Base-by-base conservation (phyloP, 2,888 invertebrate genomes). In the Gastrophysa polygoni region DNA sequence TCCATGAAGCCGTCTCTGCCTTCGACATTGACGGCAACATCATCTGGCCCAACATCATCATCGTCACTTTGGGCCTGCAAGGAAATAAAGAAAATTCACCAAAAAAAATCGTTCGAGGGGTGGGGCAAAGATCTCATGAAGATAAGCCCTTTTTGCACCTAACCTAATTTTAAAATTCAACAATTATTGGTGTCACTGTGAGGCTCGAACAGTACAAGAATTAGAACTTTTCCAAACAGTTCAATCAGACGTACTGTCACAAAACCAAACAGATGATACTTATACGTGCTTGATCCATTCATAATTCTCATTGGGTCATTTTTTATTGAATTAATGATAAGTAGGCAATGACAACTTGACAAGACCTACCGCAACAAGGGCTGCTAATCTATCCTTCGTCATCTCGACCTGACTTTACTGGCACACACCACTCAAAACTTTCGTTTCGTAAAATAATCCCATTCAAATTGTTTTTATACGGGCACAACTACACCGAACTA, bases 381-480 rank as follows among this genome's bases (percentile, higher is more conserved):
- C 95, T 87, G 94, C 94, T 89, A 95, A 91, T 91, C 95, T 94
- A 89, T 95, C 95, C 90, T 95, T 95, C 86, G 95, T 95, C 95
- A 95, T 95, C 47, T 57, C 58, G 44, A 59, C 60, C 57, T 44
- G 55, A 48, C 44, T 59, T 67, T 64, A 65, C 59, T 60, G 60
- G 87, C 87, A 88, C 88, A 86, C 87, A 86, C 86, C 85, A 85
- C 85, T 82, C 83, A 85, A 84, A 85, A 85, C 85, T 85, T 85
- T 85, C 83, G 83, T 84, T 85, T 87, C 84, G 85, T 85, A 85
- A 86, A 87, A 86, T 85, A 87, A 87, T 90, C 89, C 89, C 90
- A 90, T 90, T 89, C 90, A 90, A 89, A 86, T 75, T 70, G 86
- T 87, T 87, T 88, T 68, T 87, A 87, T 85, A 85, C 86, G 86